A percentile compares a stretch with the other conserved stretches of the same genome.
These are phyloP conservation scores for Diorhabda carinulata DNA, from an alignment of 1,140 invertebrate species.

Conservation along the genomic window DNA sequence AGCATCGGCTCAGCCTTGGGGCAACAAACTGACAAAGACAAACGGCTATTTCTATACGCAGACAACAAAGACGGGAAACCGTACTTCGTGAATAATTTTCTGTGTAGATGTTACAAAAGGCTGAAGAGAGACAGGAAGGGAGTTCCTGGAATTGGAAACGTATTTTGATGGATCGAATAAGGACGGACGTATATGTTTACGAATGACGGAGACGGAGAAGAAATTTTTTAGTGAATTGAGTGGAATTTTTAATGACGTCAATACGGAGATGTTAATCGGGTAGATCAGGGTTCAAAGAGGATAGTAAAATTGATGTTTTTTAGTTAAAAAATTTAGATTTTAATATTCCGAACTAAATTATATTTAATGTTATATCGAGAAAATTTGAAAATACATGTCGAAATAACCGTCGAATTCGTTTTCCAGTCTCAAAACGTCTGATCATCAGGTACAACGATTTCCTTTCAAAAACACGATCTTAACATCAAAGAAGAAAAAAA, in stretches of 20 bases:
- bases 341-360: no score
- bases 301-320: no score
- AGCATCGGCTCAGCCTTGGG: slow-evolving; percentile 22
- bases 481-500: no score
- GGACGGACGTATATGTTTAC: slow-evolving; percentile 4
- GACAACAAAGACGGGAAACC: slow-evolving; percentile 1
- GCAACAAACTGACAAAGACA: slow-evolving; percentile 19
- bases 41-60: neutral
- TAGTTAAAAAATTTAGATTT: no score
- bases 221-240: slow-evolving; percentile 1
- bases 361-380: no score
- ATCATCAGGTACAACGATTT: no score
- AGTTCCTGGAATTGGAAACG: slow-evolving; percentile 9
- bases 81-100: slow-evolving; percentile 1
- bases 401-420: no score
- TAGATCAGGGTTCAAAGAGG: neutral
- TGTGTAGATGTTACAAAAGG: slow-evolving; percentile 1
- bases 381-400: no score
- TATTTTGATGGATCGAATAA: slow-evolving; percentile 6
- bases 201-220: neutral
- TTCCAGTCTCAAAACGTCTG: no score
- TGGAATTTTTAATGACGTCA: slow-evolving; percentile 19
- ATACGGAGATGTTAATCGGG: slow-evolving; percentile 11
- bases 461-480: no score
- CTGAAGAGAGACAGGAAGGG: neutral